Conservation (phyloP, 2,797 vertebrate species). For the Hydrocynus forskahlii region DNA sequence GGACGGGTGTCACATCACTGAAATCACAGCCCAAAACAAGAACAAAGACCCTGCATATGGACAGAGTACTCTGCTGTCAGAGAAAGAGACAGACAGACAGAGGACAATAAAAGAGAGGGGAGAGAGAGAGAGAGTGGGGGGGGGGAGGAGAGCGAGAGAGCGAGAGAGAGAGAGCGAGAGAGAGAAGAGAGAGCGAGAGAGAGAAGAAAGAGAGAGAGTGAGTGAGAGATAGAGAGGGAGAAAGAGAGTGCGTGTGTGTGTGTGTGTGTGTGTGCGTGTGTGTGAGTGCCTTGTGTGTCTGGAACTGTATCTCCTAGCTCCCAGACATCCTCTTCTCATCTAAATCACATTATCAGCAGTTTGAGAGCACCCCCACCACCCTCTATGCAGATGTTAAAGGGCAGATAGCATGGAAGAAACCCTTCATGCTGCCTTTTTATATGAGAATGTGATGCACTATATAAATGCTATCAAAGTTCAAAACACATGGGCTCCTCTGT, state of each 20-base stretch:
- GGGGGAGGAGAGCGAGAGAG: neutral
- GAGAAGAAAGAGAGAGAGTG: too few relatives aligned
- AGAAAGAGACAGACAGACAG: neutral
- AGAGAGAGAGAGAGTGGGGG: too few relatives aligned
- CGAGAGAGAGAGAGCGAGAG: neutral
- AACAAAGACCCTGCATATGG: conserved; percentile 44
- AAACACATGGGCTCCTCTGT: neutral
- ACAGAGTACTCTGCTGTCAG: conserved; percentile 21
- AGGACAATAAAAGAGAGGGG: too few relatives aligned
- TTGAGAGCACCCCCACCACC: conserved; percentile 1
- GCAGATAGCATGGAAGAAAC: neutral
- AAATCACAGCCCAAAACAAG: conserved; percentile 42
- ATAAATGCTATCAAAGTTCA: neutral
- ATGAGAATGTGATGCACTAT: neutral
- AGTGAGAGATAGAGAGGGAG: too few relatives aligned
- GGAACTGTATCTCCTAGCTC: conserved; percentile 29
- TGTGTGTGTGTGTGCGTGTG: conserved; percentile 6
- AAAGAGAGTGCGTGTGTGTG: conserved; percentile 17
- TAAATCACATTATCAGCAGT: conserved; percentile 47
- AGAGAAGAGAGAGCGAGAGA: too few relatives aligned
- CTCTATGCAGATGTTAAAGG: conserved; percentile 40
- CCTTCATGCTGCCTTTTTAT: neutral
- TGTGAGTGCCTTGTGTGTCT: neutral
- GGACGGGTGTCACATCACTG: too few relatives aligned
- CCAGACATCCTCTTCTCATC: conserved; percentile 45